Conservation (phyloP, 1,140 invertebrate species). For the Drosophila ohnishii region DNA sequence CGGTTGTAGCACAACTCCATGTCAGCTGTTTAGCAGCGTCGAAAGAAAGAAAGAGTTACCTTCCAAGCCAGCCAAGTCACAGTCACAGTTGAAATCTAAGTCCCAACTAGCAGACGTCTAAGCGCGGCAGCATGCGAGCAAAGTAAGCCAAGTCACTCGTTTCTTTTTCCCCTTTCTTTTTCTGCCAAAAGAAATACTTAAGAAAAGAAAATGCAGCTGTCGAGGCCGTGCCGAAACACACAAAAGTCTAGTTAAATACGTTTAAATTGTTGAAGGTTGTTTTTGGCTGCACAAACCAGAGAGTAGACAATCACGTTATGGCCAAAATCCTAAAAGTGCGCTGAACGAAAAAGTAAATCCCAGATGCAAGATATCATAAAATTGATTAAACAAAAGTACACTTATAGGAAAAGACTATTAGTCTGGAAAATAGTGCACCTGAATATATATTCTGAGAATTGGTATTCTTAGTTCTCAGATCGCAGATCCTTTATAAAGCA, state of each 20-base stretch:
- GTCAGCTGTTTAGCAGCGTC: conserved; percentile 70
- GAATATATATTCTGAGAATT: neutral
- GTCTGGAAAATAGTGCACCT: neutral
- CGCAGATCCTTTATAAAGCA: neutral
- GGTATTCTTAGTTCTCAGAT: neutral
- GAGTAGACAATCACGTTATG: neutral
- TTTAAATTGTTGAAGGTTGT: conserved; percentile 29
- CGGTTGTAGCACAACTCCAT: conserved; percentile 62
- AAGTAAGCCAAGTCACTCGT: conserved; percentile 48
- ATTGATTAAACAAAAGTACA: conserved; percentile 44
- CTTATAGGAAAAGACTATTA: no score
- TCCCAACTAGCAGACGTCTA: conserved; percentile 48
- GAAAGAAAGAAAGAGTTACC: conserved; percentile 59
- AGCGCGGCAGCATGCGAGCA: conserved; percentile 54
- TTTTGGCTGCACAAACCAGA: neutral
- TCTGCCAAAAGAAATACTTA: conserved; percentile 41
- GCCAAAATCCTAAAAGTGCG: conserved; percentile 5
- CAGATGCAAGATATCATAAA: conserved; percentile 10
- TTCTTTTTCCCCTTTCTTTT: conserved; percentile 16
- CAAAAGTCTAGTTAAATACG: conserved; percentile 9
- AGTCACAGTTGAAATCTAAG: conserved; percentile 40
- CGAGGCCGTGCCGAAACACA: conserved; percentile 24
- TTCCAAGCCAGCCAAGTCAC: conserved; percentile 32
- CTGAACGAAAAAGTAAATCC: neutral
- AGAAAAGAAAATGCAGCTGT: conserved; percentile 47